Conservation (phyloP, 92 coral and sea anemone genomes). For the Palythoa heliodiscus region DNA sequence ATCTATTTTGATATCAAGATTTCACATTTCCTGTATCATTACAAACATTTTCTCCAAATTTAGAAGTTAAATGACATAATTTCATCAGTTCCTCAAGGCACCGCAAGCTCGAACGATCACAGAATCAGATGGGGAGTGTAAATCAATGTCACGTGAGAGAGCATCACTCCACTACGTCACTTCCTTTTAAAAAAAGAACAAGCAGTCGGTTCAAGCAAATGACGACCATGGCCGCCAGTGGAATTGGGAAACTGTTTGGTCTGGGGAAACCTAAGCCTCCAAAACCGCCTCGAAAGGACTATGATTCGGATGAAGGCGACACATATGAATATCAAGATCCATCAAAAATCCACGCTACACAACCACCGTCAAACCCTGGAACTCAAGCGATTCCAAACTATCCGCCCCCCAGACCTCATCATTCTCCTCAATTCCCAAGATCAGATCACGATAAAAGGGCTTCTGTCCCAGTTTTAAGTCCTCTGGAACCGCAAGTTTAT, state of each 20-base stretch:
- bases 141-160: conserved; percentile 38
- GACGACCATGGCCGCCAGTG: conserved; percentile 57
- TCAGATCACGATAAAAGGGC: conserved; percentile 56
- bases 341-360: conserved; percentile 69
- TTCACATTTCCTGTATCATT: conserved; percentile 2
- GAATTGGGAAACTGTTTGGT: conserved; percentile 76
- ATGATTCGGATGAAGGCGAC: conserved; percentile 64
- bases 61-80: conserved; percentile 18
- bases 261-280: conserved; percentile 74
- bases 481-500: conserved; percentile 18
- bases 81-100: conserved; percentile 26
- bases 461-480: conserved; percentile 49
- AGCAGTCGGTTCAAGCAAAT: conserved; percentile 48
- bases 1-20: conserved; percentile 9
- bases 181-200: conserved; percentile 58
- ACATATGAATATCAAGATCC: conserved; percentile 83
- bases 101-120: neutral
- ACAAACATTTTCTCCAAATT: conserved; percentile 30
- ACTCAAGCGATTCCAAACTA: conserved; percentile 81
- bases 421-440: conserved; percentile 72
- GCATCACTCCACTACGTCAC: conserved; percentile 52
- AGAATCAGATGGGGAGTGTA: neutral
- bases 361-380: conserved; percentile 60
- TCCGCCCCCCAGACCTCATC: conserved; percentile 99
- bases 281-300: conserved; percentile 75